These are phyloP conservation scores for Erethizon dorsatum DNA, from an alignment of 2,797 vertebrate species.

Conservation along the genomic window DNA sequence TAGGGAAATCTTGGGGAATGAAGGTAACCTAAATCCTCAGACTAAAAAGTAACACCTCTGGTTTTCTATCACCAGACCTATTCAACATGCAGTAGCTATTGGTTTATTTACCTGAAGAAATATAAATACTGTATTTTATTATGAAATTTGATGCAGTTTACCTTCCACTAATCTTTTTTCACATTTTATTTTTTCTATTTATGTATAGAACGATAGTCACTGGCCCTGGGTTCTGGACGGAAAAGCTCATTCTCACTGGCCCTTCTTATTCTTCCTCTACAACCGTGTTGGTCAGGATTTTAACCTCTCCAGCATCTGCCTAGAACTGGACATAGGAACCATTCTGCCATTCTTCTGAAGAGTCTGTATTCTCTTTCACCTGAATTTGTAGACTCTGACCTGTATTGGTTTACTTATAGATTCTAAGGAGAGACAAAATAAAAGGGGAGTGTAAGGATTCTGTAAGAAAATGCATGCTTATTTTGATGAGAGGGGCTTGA, in stretches of 20 bases:
- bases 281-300: background rate
- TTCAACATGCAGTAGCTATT: background rate
- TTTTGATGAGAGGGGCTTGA: background rate
- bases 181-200: background rate
- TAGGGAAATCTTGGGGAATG: background rate
- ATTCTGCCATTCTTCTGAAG: background rate
- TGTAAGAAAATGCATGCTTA: background rate
- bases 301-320: background rate
- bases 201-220: background rate
- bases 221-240: too few relatives aligned
- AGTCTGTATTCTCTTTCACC: background rate
- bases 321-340: background rate
- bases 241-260: background rate
- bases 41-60: background rate
- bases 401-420: background rate
- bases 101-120: background rate
- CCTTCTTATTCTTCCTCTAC: background rate
- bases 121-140: background rate
- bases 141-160: background rate
- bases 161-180: background rate
- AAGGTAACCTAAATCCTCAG: background rate
- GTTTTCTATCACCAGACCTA: background rate
- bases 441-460: background rate
- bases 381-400: background rate
- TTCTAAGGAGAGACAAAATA: background rate